Percentiles rank a stretch among this genome's conserved stretches.
Evolutionary conservation across 2,113 vertebrate genomes (phyloP).

Genomic region (Rhabdomys dilectus): DNA sequence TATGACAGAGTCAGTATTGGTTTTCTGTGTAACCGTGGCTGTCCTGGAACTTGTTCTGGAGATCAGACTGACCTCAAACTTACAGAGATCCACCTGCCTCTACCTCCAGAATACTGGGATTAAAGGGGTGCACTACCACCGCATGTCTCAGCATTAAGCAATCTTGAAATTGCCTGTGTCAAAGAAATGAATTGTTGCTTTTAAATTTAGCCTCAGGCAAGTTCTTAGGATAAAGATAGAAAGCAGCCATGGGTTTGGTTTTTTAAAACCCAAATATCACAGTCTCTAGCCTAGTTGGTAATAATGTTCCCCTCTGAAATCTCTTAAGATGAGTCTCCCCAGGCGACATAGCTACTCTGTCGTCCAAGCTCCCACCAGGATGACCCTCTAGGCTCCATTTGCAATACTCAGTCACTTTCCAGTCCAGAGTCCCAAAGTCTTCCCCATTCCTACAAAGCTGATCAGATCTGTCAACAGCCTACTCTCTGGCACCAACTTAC

Average conservation of each 20-base stretch:
- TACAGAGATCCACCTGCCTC: too few relatives aligned
- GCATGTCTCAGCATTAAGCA: not conserved
- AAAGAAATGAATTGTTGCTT: not conserved
- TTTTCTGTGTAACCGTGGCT: too few relatives aligned
- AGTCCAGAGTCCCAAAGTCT: not conserved
- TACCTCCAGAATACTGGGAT: too few relatives aligned
- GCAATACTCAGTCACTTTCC: not conserved
- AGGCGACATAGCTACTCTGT: not conserved
- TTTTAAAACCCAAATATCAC: not conserved
- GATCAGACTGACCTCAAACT: too few relatives aligned
- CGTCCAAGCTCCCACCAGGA: not conserved
- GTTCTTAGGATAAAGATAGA: not conserved
- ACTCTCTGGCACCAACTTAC: not conserved
- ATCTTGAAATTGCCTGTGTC: not conserved
- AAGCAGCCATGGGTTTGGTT: not conserved
- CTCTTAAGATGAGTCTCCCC: not conserved
- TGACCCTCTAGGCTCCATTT: not conserved
- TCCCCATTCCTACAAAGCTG: not conserved
- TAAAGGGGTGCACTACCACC: too few relatives aligned
- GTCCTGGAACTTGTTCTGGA: too few relatives aligned
- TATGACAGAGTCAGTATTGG: not conserved
- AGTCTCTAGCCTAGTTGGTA: not conserved
- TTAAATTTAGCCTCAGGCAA: not conserved
- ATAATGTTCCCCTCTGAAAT: not conserved
- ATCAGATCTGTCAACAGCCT: not conserved